Conservation (phyloP, 35 echinoderm and acorn worm species). For the Hemicentrotus pulcherrimus region DNA sequence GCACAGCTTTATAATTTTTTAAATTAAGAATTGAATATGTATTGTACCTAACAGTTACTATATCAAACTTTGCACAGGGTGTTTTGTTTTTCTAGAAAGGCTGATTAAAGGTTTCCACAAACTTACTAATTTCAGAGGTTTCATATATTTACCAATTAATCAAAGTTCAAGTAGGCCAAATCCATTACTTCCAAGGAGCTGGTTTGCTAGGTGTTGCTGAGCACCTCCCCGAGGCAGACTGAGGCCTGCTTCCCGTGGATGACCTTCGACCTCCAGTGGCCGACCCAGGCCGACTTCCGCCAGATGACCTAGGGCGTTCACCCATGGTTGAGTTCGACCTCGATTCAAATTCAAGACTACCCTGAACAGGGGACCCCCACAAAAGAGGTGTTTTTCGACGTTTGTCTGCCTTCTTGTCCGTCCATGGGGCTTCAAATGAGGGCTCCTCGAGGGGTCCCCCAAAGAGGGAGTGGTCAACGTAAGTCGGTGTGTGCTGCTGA, state of each 20-base stretch:
- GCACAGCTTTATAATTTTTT: too few species aligned
- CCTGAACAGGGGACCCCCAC: slow-evolving; percentile 88
- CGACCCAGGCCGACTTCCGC: slow-evolving; percentile 32
- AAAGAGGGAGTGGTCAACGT: slow-evolving; percentile 91
- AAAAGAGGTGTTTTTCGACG: slow-evolving; percentile 54
- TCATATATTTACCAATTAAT: too few species aligned
- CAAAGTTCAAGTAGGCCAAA: not conserved
- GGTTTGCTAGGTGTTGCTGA: slow-evolving; percentile 64
- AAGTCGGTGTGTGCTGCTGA: slow-evolving; percentile 58
- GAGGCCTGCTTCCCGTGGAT: slow-evolving; percentile 7
- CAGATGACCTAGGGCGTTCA: slow-evolving; percentile 43
- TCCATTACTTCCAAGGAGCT: slow-evolving; percentile 57
- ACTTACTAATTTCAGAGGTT: too few species aligned
- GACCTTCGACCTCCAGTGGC: slow-evolving; percentile 51
- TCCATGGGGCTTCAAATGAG: slow-evolving; percentile 90
- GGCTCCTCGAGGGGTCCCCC: slow-evolving; percentile 71
- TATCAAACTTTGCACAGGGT: too few species aligned
- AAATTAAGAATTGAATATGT: too few species aligned
- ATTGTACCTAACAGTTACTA: too few species aligned
- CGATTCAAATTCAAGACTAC: slow-evolving; percentile 64
- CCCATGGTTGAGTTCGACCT: slow-evolving; percentile 60
- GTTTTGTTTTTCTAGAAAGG: too few species aligned
- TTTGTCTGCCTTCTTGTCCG: slow-evolving; percentile 70
- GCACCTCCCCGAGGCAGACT: slow-evolving; percentile 43
- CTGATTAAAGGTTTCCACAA: too few species aligned